These are phyloP conservation scores for Crossaster papposus DNA, from an alignment of 53 echinoderm and acorn worm species.

Conservation along the genomic window DNA sequence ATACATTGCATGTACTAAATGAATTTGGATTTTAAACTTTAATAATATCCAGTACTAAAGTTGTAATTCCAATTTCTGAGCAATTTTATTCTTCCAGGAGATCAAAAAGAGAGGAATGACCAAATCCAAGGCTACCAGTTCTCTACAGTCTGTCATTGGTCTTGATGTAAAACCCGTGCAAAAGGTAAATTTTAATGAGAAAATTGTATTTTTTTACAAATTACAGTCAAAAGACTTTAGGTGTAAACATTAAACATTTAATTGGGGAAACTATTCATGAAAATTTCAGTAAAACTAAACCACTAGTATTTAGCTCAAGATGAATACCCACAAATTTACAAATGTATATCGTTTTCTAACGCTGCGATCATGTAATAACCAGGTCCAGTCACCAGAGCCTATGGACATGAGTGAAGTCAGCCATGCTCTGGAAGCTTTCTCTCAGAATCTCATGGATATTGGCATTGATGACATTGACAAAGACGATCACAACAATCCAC, in stretches of 20 bases:
- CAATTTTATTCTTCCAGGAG: constrained; percentile 48
- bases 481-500: constrained; percentile 85
- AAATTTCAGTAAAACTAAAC: no score
- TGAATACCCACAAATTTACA: no score
- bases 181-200: neutral
- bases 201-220: no score
- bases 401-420: constrained; percentile 71
- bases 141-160: constrained; percentile 66
- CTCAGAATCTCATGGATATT: constrained; percentile 48
- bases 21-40: neutral
- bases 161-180: constrained; percentile 40
- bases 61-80: no score
- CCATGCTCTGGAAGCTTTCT: constrained; percentile 67
- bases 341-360: no score
- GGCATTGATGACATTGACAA: constrained; percentile 92
- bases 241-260: no score
- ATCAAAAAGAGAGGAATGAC: constrained; percentile 66
- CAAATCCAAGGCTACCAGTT: constrained; percentile 84
- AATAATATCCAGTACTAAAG: no score
- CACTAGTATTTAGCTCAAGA: no score
- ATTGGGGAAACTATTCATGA: no score
- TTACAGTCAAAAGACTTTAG: no score
- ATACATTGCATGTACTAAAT: no score
- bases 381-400: constrained; percentile 67
- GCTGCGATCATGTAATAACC: no score